These are phyloP conservation scores for Heterodera schachtii DNA, from an alignment of 1,140 invertebrate species.

Conservation along the genomic window DNA sequence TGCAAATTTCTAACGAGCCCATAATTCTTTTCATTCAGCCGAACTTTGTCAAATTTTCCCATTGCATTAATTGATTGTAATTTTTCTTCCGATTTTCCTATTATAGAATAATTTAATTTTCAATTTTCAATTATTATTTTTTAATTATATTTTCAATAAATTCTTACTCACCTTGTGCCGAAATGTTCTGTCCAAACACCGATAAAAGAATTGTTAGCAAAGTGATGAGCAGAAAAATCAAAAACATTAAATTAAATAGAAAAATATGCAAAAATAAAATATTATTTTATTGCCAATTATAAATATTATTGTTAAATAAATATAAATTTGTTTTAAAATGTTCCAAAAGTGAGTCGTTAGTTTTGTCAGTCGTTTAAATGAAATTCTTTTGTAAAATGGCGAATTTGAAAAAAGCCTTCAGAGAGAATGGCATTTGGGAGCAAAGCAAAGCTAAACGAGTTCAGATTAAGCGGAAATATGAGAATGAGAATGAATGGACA, in stretches of 20 bases:
- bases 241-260: too few relatives aligned
- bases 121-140: background rate
- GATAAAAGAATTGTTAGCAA: background rate
- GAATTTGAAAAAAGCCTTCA: background rate
- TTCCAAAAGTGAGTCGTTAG: too few relatives aligned
- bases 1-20: conserved; percentile 31
- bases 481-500: too few relatives aligned
- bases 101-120: background rate
- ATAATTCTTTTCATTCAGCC: conserved; percentile 35
- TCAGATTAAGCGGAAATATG: too few relatives aligned
- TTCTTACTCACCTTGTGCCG: background rate
- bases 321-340: too few relatives aligned
- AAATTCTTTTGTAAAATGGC: background rate
- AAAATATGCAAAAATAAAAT: too few relatives aligned
- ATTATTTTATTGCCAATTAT: too few relatives aligned
- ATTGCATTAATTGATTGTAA: background rate
- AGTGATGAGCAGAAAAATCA: background rate
- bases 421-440: background rate
- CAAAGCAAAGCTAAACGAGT: background rate
- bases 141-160: background rate
- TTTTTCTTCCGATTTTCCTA: too few relatives aligned
- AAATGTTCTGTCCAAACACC: background rate
- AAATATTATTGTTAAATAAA: too few relatives aligned
- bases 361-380: background rate
- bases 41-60: conserved; percentile 37